Conservation (phyloP, 2,888 invertebrate species). For the Dicycla oo region DNA sequence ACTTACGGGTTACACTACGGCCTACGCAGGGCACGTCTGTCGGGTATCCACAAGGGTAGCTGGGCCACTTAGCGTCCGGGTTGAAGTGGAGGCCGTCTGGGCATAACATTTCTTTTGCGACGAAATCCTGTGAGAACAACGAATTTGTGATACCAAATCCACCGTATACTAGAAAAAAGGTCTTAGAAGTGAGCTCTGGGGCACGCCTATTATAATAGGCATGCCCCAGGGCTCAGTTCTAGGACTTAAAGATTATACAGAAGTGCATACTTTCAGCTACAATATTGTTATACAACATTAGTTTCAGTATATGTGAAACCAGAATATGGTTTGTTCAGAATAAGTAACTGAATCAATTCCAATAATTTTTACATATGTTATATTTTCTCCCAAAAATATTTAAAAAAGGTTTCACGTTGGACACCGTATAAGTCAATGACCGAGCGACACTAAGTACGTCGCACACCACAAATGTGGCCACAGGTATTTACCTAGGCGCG, state of each 20-base stretch:
- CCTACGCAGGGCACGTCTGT: constrained; percentile 93
- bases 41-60: constrained; percentile 95
- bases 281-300: not conserved
- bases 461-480: too few relatives aligned
- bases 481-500: too few relatives aligned
- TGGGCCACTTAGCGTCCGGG: constrained; percentile 90
- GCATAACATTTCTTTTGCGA: constrained; percentile 92
- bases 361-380: too few relatives aligned
- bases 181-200: not conserved
- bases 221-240: too few relatives aligned
- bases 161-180: not conserved
- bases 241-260: not conserved
- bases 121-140: constrained; percentile 85
- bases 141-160: not conserved
- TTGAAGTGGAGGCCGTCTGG: constrained; percentile 95
- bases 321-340: too few relatives aligned
- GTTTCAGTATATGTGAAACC: too few relatives aligned
- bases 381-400: too few relatives aligned
- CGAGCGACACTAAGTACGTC: too few relatives aligned
- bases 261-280: not conserved
- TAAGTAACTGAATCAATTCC: too few relatives aligned
- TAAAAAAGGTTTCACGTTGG: too few relatives aligned
- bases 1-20: constrained; percentile 91
- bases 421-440: too few relatives aligned
- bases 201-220: not conserved